Evolutionary conservation across 2,797 vertebrate species (phyloP).

Genomic region (Linurgus olivaceus): DNA sequence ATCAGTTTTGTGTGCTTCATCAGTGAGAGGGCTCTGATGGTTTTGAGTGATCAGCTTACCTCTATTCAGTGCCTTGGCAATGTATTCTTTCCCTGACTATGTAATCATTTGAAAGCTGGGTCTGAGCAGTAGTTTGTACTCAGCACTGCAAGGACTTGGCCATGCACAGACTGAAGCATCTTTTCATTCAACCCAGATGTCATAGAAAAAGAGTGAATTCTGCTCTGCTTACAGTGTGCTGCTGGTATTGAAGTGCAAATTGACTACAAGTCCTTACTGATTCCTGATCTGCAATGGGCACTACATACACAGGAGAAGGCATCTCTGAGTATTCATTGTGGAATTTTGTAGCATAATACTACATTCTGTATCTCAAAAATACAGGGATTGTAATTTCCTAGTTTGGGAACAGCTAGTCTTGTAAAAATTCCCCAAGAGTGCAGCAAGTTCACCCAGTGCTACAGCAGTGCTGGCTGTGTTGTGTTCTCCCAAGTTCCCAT

Average conservation of each 20-base stretch:
- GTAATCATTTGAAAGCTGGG: neutral
- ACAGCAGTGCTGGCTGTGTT: neutral
- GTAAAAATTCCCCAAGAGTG: neutral
- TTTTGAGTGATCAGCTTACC: neutral
- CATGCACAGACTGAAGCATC: neutral
- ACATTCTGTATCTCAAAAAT: neutral
- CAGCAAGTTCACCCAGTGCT: fast-evolving
- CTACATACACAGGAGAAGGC: fast-evolving
- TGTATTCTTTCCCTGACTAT: neutral
- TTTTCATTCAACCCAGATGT: neutral
- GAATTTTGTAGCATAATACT: neutral
- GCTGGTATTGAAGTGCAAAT: neutral
- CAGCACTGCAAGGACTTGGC: neutral
- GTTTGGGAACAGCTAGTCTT: neutral
- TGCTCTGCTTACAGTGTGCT: neutral
- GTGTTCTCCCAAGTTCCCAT: neutral
- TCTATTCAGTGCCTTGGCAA: neutral
- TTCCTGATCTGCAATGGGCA: neutral
- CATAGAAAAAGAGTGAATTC: neutral
- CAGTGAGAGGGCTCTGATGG: neutral
- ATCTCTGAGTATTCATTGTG: neutral
- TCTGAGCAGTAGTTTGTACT: neutral
- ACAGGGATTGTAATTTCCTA: neutral
- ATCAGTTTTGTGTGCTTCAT: neutral
- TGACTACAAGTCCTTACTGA: neutral